Evolutionary conservation across 2,113 vertebrate species (phyloP).

Genomic region (Neolamprologus sp.): DNA sequence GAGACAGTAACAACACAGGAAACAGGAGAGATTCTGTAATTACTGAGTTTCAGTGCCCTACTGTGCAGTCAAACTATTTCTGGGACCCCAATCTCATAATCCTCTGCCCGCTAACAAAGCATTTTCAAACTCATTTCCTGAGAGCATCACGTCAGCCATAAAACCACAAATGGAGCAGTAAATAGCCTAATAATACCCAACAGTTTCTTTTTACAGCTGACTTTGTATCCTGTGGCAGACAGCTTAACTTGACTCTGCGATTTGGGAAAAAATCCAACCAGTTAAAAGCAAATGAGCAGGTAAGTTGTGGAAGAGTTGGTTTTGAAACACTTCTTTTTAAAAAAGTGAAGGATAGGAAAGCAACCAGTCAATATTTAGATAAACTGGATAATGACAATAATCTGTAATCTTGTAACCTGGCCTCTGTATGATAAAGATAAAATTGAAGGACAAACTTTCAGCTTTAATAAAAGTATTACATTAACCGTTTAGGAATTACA

Average conservation of each 20-base stretch:
- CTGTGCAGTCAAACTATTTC: slow-evolving; percentile 41
- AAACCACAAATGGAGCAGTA: slow-evolving; percentile 50
- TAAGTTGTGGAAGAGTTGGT: not conserved
- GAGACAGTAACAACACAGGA: not conserved
- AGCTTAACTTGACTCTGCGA: not conserved
- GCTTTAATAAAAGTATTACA: not conserved
- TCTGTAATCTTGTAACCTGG: not conserved
- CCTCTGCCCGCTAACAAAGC: slow-evolving; percentile 45
- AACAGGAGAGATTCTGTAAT: slow-evolving; percentile 22
- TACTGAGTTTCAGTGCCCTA: slow-evolving; percentile 12
- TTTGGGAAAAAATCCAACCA: not conserved
- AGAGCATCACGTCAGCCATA: slow-evolving; percentile 31
- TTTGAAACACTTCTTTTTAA: not conserved
- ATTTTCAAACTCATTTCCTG: slow-evolving; percentile 54
- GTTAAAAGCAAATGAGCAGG: not conserved
- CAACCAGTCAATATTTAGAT: not conserved
- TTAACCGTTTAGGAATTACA: not conserved
- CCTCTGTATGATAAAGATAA: not conserved
- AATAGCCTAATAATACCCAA: slow-evolving; percentile 43
- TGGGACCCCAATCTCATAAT: slow-evolving; percentile 51
- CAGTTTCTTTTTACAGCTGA: slow-evolving; percentile 4
- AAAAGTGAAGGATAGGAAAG: not conserved
- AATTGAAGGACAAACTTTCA: not conserved
- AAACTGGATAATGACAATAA: not conserved
- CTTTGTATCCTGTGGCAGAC: slow-evolving; percentile 1